Base-by-base conservation (phyloP, 2,888 invertebrate species). In the Cerastis rubricosa region DNA sequence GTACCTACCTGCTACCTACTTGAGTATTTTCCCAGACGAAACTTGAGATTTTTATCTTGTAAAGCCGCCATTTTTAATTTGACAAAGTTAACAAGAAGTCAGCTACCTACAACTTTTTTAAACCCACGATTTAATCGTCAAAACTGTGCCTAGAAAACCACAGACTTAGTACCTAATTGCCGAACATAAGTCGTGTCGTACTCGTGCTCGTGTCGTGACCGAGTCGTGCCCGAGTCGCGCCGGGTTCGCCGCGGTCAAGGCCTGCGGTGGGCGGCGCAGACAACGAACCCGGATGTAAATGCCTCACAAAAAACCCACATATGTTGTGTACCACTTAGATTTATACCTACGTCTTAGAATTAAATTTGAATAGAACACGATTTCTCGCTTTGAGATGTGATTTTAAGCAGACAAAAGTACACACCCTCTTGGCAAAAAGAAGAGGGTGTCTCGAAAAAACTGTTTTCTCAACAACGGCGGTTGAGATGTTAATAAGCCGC, bases 211-310 rank as follows among this genome's bases (percentile, higher is more conserved):
- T 85, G 78, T 84, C 87, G 85, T 86, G 85, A 81, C 75, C 75
- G 73, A 80, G 61, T 78, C 81, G 85, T 80, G 79, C 67, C 69
- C 59, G 74, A 72, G 89, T 90, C 89, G 88, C 88, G 89, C 83
- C 81, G 91, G 91, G 94, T 94, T 94, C 94, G 92, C 86, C 73
- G 90, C 95, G 96, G 96, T 96, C 96, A 96, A 96, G 96, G 96
- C 91, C 94, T 94, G 89, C 87, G 89, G 95, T 95, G 94, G 96
- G 96, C 95, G 94, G 91, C 88, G 90, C 91, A 93, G 91, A 88
- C 93, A 91, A 89, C 93, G 94, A 94, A 96, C 96, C 96, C 96
- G 96, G 96, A 96, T 95, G 91, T 86, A 82, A 88, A 87, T 84
- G 85, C 87, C 85, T 80, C 85, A 88, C 89, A 89, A 91, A 89